These are phyloP conservation scores for Aradus depressus DNA, from an alignment of 2,888 invertebrate genomes.

Conservation along the genomic window DNA sequence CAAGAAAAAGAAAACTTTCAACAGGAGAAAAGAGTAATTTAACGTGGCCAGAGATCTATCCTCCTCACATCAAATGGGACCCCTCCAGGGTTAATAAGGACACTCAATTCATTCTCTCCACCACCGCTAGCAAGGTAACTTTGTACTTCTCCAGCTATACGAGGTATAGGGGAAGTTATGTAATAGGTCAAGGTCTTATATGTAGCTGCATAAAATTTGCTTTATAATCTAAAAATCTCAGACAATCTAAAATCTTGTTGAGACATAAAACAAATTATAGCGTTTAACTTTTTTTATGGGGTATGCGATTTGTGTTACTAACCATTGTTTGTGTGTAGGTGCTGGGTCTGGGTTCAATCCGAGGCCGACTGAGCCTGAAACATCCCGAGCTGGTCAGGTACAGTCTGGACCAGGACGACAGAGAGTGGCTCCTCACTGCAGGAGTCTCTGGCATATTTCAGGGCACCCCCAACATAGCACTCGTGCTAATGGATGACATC, in stretches of 20 bases:
- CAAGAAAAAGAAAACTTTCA: slow-evolving; percentile 44
- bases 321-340: slow-evolving; percentile 18
- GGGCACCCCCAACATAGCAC: slow-evolving; percentile 39
- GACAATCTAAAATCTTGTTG: no score
- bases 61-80: slow-evolving; percentile 50
- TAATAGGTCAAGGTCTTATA: no score
- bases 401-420: slow-evolving; percentile 67
- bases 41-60: slow-evolving; percentile 36
- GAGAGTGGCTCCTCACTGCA: slow-evolving; percentile 67
- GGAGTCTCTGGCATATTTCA: slow-evolving; percentile 25
- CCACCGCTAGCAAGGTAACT: slow-evolving; percentile 30
- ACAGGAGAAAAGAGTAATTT: slow-evolving; percentile 34
- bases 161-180: background rate
- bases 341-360: slow-evolving; percentile 60
- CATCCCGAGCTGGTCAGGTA: slow-evolving; percentile 67
- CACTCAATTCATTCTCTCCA: slow-evolving; percentile 61
- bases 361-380: slow-evolving; percentile 62
- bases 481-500: slow-evolving; percentile 67
- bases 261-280: no score
- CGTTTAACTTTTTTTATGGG: no score
- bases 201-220: no score
- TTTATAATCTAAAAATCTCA: no score
- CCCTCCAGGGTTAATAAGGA: slow-evolving; percentile 56
- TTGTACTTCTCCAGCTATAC: background rate
- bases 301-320: no score